phyloP scores from a whole-genome alignment of 2,888 invertebrate species.

The Acholoe squamosa region DNA sequence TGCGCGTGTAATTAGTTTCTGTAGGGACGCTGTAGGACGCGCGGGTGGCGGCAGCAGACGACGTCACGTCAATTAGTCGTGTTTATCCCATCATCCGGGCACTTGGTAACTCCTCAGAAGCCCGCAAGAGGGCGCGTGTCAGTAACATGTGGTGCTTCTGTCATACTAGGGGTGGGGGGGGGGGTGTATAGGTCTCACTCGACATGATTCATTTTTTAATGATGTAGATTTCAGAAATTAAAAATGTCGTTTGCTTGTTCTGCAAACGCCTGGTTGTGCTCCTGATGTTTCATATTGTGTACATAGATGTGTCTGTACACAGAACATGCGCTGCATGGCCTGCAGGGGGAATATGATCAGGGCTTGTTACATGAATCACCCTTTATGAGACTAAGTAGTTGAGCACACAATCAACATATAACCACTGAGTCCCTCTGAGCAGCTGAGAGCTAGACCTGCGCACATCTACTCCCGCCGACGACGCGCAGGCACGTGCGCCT shows the following conservation, averaged over 20 bases:
- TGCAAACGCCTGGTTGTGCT: no score
- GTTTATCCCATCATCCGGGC: conserved; percentile 59
- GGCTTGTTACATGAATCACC: neutral
- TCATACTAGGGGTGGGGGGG: neutral
- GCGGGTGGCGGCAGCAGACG: neutral
- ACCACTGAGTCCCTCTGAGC: neutral
- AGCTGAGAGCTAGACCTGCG: neutral
- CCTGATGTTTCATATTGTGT: no score
- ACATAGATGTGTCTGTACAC: no score
- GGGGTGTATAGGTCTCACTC: neutral
- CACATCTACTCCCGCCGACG: conserved; percentile 1
- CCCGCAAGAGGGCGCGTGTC: conserved; percentile 56
- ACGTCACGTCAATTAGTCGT: conserved; percentile 55
- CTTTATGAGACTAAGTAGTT: neutral
- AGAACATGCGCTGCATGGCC: no score
- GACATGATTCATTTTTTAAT: no score
- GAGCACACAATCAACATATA: neutral
- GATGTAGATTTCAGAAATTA: no score
- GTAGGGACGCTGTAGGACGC: conserved; percentile 25
- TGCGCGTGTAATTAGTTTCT: conserved; percentile 46
- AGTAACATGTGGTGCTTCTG: conserved; percentile 51
- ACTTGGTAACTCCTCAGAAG: conserved; percentile 57
- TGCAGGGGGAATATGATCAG: no score
- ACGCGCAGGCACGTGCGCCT: neutral
- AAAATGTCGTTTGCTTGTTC: no score